Conservation (phyloP, 2,113 vertebrate species). For the Aldabrachelys gigantea region DNA sequence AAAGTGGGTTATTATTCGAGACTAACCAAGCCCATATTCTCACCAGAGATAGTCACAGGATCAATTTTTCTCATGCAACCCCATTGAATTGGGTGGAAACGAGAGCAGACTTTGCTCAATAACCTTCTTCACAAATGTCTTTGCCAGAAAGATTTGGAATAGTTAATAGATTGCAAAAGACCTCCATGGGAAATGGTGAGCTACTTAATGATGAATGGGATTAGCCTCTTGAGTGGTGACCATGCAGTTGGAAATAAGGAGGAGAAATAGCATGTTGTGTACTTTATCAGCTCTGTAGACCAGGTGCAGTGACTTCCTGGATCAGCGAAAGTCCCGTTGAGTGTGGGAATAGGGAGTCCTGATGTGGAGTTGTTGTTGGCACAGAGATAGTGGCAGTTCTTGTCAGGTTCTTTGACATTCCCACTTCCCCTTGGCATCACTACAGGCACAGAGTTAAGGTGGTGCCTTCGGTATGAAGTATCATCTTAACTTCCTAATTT, state of each 20-base stretch:
- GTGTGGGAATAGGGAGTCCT: background rate
- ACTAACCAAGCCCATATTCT: background rate
- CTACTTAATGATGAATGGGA: background rate
- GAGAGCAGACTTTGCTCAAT: background rate
- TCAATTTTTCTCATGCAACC: background rate
- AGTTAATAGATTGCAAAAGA: background rate
- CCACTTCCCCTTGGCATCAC: background rate
- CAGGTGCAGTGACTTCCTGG: background rate
- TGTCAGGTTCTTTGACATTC: background rate
- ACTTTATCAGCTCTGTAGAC: background rate
- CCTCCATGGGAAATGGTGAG: background rate
- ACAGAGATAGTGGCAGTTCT: background rate
- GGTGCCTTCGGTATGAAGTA: rapidly evolving
- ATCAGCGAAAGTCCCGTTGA: background rate
- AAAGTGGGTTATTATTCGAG: background rate
- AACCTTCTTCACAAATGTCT: background rate
- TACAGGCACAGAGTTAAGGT: background rate
- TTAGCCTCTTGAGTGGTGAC: background rate
- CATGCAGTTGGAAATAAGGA: background rate
- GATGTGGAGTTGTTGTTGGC: background rate
- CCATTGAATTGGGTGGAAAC: background rate
- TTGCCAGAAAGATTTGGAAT: background rate
- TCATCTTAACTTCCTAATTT: background rate
- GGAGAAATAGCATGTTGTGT: background rate
- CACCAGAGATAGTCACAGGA: background rate